Conservation (phyloP, 2,888 invertebrate species). For the Erebia epiphron region DNA sequence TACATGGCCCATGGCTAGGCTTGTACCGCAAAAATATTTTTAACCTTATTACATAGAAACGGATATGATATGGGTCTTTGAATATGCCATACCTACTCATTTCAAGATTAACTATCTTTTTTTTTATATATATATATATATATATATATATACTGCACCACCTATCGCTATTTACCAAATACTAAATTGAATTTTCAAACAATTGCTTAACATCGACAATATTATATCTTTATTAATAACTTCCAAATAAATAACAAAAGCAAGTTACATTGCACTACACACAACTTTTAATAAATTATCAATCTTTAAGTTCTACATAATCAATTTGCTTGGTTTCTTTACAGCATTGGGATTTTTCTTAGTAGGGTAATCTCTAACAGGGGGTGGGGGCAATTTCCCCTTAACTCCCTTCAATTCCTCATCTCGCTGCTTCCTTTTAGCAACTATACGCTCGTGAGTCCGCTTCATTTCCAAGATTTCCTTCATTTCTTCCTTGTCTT, state of each 20-base stretch:
- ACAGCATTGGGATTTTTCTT: slow-evolving; percentile 50
- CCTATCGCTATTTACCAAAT: too few relatives aligned
- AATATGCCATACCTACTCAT: too few relatives aligned
- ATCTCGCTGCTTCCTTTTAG: slow-evolving; percentile 83
- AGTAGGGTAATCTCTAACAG: slow-evolving; percentile 61
- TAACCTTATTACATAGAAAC: too few relatives aligned
- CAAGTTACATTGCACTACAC: not conserved
- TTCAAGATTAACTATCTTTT: too few relatives aligned
- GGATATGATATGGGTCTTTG: too few relatives aligned
- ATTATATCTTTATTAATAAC: not conserved
- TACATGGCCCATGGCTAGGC: too few relatives aligned
- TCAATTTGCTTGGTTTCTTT: slow-evolving; percentile 20
- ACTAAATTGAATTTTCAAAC: too few relatives aligned
- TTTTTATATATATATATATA: too few relatives aligned
- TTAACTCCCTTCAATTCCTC: slow-evolving; percentile 55
- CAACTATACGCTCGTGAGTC: slow-evolving; percentile 90
- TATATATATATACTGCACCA: too few relatives aligned
- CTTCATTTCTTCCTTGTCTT: slow-evolving; percentile 97
- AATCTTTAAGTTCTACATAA: slow-evolving; percentile 3
- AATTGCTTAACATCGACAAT: too few relatives aligned
- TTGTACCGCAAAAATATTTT: too few relatives aligned
- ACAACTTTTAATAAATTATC: not conserved
- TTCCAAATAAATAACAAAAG: not conserved
- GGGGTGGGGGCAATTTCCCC: slow-evolving; percentile 49
- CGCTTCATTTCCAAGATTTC: slow-evolving; percentile 95